These are phyloP conservation scores for Eupithecia exiguata DNA, from an alignment of 2,888 invertebrate species.

Conservation along the genomic window DNA sequence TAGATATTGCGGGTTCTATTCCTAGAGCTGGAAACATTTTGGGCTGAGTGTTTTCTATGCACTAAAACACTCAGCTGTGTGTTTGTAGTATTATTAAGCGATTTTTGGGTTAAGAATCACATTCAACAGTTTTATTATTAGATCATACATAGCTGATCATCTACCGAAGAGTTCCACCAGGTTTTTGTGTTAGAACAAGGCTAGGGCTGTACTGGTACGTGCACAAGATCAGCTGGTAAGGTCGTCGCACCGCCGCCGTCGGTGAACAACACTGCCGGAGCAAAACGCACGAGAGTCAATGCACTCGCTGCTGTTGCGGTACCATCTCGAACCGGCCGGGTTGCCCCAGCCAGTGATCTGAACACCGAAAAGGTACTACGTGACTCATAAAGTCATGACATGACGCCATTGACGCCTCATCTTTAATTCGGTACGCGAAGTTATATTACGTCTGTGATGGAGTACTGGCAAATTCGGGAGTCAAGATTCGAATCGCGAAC, in stretches of 20 bases:
- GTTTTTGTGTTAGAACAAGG: conserved; percentile 39
- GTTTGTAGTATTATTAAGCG: neutral
- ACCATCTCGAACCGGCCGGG: conserved; percentile 48
- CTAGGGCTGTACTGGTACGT: conserved; percentile 55
- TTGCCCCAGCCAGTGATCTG: conserved; percentile 44
- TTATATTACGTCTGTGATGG: neutral
- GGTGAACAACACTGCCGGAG: conserved; percentile 58
- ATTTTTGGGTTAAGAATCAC: neutral
- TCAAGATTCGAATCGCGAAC: neutral
- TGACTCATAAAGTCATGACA: conserved; percentile 33
- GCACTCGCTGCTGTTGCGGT: conserved; percentile 39
- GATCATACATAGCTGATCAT: neutral
- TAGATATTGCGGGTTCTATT: neutral
- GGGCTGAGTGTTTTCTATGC: neutral
- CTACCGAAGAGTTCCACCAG: conserved; percentile 23
- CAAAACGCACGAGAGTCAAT: conserved; percentile 54
- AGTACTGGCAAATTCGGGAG: neutral
- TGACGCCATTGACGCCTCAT: too few species aligned
- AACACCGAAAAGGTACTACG: conserved; percentile 22
- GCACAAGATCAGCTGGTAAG: conserved; percentile 64
- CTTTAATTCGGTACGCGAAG: conserved; percentile 20
- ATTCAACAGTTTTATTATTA: neutral
- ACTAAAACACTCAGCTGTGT: neutral
- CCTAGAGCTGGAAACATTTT: neutral
- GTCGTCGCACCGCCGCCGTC: conserved; percentile 57